phyloP scores from a whole-genome alignment of 1,140 invertebrate species.

The Camponotus vicinus region DNA sequence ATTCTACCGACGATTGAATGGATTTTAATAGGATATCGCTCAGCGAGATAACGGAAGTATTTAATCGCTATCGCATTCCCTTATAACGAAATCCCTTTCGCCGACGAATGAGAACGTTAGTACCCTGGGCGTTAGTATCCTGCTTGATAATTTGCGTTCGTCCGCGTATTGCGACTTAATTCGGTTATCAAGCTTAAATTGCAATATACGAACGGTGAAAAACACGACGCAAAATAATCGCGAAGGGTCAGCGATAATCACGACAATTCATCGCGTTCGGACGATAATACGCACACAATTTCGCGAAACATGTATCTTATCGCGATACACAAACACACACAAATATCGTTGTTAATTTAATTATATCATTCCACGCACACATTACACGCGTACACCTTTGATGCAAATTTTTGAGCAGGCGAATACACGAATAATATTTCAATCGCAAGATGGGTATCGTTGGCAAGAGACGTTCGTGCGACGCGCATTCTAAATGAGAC shows the following conservation, averaged over 20 bases:
- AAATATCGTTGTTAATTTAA: neutral
- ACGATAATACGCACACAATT: neutral
- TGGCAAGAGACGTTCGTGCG: conserved; percentile 16
- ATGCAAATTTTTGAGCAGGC: conserved; percentile 4
- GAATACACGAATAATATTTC: neutral
- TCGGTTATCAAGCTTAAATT: conserved; percentile 54
- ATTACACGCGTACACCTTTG: neutral
- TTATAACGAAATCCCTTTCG: conserved; percentile 50
- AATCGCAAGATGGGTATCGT: conserved; percentile 15
- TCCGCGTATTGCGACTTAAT: conserved; percentile 48
- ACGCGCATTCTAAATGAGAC: conserved; percentile 31
- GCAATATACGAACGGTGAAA: conserved; percentile 16
- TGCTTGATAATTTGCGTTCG: conserved; percentile 50
- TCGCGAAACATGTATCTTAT: neutral
- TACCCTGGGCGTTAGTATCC: conserved; percentile 16
- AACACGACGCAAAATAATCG: conserved; percentile 19
- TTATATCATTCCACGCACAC: neutral
- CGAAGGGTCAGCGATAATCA: conserved; percentile 27
- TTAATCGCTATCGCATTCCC: conserved; percentile 59
- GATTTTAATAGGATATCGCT: conserved; percentile 63
- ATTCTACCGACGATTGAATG: conserved; percentile 49
- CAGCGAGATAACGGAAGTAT: conserved; percentile 59
- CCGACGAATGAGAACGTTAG: conserved; percentile 13
- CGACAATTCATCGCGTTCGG: conserved; percentile 15
- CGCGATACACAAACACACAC: neutral